Conservation (phyloP, 2,113 vertebrate species). For the Edolisoma coerulescens region DNA sequence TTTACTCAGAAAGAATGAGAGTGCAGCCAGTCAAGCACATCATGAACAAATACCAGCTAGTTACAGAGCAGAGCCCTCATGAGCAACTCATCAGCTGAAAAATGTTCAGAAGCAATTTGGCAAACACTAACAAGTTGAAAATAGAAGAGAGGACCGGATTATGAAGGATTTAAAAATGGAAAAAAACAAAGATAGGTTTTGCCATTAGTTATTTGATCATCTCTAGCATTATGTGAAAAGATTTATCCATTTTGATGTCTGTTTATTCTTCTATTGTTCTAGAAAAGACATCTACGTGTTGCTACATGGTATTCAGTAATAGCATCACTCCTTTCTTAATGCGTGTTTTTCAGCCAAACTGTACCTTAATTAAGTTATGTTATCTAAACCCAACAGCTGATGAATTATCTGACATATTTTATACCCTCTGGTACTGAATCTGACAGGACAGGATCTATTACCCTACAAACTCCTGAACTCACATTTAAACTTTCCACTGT, state of each 20-base stretch:
- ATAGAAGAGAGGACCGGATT: not conserved
- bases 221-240: not conserved
- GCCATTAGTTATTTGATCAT: conserved; percentile 7
- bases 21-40: conserved; percentile 16
- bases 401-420: conserved; percentile 15
- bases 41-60: conserved; percentile 30
- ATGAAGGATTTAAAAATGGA: conserved; percentile 6
- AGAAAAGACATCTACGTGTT: not conserved
- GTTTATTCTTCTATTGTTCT: conserved; percentile 23
- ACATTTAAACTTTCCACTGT: not conserved
- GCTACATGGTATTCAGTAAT: not conserved
- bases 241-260: conserved; percentile 1
- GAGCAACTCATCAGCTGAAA: not conserved
- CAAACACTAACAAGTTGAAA: not conserved
- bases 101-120: conserved; percentile 22
- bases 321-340: not conserved
- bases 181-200: not conserved
- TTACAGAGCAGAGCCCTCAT: conserved; percentile 9
- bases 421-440: conserved; percentile 25
- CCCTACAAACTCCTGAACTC: not conserved
- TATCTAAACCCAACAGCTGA: conserved; percentile 40
- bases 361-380: conserved; percentile 13
- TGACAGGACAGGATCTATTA: conserved; percentile 29
- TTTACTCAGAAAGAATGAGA: not conserved
- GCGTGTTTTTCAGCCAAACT: not conserved